Evolutionary conservation across 2,797 vertebrate species (phyloP).

Genomic region (Nasua narica): DNA sequence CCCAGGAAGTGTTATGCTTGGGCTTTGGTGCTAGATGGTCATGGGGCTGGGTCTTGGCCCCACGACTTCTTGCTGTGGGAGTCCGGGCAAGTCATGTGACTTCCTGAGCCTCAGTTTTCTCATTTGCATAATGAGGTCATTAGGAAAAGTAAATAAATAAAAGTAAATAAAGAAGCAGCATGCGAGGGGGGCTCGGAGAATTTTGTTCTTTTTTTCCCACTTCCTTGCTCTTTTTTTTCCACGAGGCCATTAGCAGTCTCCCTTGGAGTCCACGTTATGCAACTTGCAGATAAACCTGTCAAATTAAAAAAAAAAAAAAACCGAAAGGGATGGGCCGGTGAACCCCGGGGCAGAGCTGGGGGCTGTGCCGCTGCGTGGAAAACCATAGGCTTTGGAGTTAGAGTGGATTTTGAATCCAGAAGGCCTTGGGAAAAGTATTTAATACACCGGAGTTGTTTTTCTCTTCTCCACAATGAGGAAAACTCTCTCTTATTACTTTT

Average conservation of each 20-base stretch:
- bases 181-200: background rate
- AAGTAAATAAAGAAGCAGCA: background rate
- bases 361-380: background rate
- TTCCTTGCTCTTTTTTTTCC: background rate
- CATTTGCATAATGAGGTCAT: background rate
- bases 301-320: slow-evolving; percentile 23
- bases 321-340: background rate
- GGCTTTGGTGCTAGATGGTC: background rate
- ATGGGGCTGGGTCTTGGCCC: background rate
- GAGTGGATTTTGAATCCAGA: background rate
- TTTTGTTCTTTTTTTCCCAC: background rate
- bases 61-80: background rate
- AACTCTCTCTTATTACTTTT: background rate
- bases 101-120: background rate
- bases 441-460: background rate
- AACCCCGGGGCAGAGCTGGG: background rate
- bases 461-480: background rate
- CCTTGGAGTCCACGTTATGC: background rate
- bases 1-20: background rate
- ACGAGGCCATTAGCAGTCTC: slow-evolving; percentile 9
- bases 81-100: background rate
- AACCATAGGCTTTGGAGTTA: slow-evolving; percentile 10
- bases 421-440: slow-evolving; percentile 8
- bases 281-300: slow-evolving; percentile 49
- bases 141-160: background rate